Evolutionary conservation across 2,888 invertebrate genomes (phyloP), one percentile per base, ranked within the genome.

Genomic region (Carabus problematicus): DNA sequence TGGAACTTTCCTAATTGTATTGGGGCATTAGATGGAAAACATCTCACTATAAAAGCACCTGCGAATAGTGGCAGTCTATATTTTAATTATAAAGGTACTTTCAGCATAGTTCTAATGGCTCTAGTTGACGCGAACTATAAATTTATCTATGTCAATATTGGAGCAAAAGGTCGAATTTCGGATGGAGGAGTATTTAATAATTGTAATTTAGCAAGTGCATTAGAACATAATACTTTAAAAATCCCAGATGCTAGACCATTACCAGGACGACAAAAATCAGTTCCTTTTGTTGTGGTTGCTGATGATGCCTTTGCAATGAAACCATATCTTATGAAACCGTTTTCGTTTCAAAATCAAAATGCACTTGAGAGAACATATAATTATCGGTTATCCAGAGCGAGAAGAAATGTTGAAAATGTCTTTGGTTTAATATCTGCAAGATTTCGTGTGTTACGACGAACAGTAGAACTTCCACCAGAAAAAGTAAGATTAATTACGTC

Each of bases 81-180:
- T 11, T 47, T 6, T 4, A 47, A 47, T 47, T 47, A 47, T 14
- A 47, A 47, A 11, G 6, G 11, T 4, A 3, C n/a, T 11, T 3
- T 12, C 47, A 47, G 47, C 14, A 4, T 47, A 7, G 47, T 11
- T 7, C 11, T 47, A 3, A 6, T 47, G 11, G 47, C 47, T 3
- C 47, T 47, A 12, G 47, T 47, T 11, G 47, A 47, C 11, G 47
- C 47, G 14, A 4, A 47, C 11, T 47, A 47, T 47, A 47, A 7
- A 47, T 47, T 47, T 47, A 47, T 47, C n/a, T 47, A 47, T 47
- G 47, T 47, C 12, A 4, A 47, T 9, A 11, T 11, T 12, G 47
- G 47, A 11, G 11, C 11, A 7, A 47, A 47, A 6, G 47, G 47
- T 14, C 4, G 11, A 11, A 11, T 47, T 9, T 12, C 12, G 6